Conservation (phyloP, 2,888 invertebrate genomes). For the Tetanocera ferruginea region DNA sequence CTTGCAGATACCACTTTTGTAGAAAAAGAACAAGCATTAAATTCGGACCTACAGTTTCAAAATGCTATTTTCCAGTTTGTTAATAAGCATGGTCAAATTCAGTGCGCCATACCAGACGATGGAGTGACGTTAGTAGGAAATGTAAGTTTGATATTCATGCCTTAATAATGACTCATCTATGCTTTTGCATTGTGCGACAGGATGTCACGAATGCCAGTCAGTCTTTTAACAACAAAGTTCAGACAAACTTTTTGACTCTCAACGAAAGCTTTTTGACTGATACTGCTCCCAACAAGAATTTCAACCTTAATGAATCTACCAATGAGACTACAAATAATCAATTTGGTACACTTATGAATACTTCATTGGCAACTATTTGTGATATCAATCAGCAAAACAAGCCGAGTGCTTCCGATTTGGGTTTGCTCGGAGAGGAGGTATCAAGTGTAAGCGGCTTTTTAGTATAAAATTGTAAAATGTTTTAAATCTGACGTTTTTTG, state of each 20-base stretch:
- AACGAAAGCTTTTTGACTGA: slow-evolving; percentile 17
- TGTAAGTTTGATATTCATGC: slow-evolving; percentile 15
- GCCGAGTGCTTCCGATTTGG: not conserved
- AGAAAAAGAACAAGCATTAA: slow-evolving; percentile 4
- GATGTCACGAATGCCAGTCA: slow-evolving; percentile 4
- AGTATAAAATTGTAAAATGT: not conserved
- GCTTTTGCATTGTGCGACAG: not conserved
- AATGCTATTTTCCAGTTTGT: slow-evolving; percentile 63
- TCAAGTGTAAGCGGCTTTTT: not conserved
- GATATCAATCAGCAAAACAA: slow-evolving; percentile 22
- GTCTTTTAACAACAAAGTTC: slow-evolving; percentile 16
- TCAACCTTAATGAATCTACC: not conserved
- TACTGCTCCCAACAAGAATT: not conserved
- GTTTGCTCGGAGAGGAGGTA: slow-evolving; percentile 12
- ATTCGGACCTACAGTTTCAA: slow-evolving; percentile 56
- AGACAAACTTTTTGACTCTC: slow-evolving; percentile 9
- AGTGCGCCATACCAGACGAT: slow-evolving; percentile 38
- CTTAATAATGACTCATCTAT: too few species aligned
- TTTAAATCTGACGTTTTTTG: not conserved
- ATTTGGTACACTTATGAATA: slow-evolving; percentile 1
- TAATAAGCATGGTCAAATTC: slow-evolving; percentile 47
- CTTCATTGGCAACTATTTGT: slow-evolving; percentile 20
- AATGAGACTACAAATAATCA: not conserved
- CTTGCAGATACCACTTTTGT: not conserved
- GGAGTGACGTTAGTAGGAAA: not conserved